These are phyloP conservation scores for Mycteria americana DNA, from an alignment of 2,797 vertebrate species.

Conservation along the genomic window DNA sequence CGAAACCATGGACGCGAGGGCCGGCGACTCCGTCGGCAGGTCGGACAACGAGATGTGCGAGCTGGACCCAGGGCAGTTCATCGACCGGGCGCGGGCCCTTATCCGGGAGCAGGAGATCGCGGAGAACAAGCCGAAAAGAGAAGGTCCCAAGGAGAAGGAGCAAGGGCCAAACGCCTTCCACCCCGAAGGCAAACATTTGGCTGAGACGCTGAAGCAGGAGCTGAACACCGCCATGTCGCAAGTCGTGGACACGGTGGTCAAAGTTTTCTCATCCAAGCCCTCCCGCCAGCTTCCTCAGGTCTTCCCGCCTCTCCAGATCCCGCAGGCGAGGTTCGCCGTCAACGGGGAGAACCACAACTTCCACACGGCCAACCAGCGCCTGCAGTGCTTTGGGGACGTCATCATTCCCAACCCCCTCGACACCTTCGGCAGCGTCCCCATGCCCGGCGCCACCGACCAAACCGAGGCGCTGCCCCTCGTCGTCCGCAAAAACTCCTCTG, in stretches of 20 bases:
- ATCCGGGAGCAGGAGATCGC: constrained; percentile 89
- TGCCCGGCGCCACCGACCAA: constrained; percentile 90
- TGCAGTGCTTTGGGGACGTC: constrained; percentile 96
- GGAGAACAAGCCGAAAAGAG: constrained; percentile 86
- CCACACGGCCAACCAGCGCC: constrained; percentile 93
- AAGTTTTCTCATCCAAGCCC: constrained; percentile 93
- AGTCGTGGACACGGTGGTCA: constrained; percentile 97
- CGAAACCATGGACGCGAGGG: constrained; percentile 83
- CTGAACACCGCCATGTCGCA: constrained; percentile 97
- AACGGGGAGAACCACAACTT: constrained; percentile 95
- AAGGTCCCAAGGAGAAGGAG: constrained; percentile 81
- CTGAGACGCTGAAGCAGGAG: constrained; percentile 96
- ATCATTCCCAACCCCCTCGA: constrained; percentile 96
- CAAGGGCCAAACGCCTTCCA: constrained; percentile 85
- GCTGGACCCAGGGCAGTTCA: constrained; percentile 92
- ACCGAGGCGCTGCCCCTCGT: constrained; percentile 95
- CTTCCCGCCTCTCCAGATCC: constrained; percentile 92
- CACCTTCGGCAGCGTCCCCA: constrained; percentile 88
- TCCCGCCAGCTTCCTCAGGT: constrained; percentile 94
- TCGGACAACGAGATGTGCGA: constrained; percentile 94
- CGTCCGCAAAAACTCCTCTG: constrained; percentile 91
- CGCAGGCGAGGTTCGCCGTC: constrained; percentile 89
- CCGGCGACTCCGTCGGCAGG: constrained; percentile 78
- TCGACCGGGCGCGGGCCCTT: constrained; percentile 89
- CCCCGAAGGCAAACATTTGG: constrained; percentile 92